phyloP scores from a whole-genome alignment of 30 jellyfish, hydroid and myxozoan genomes.

The Catostylus mosaicus region DNA sequence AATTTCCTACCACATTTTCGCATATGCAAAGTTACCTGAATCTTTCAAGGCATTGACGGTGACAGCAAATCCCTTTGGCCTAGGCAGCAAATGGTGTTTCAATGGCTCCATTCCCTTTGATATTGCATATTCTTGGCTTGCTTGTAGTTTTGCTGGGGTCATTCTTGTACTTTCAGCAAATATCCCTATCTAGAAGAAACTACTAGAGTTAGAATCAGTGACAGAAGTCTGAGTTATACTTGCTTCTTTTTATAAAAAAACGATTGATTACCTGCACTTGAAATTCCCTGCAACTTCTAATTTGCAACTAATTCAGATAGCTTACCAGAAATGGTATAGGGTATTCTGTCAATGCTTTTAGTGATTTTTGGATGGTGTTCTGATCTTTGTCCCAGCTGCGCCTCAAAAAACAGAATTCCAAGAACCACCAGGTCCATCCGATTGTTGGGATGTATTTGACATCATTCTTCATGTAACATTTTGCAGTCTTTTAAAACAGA shows the following conservation, averaged over 20 bases:
- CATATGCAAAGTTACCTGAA: conserved; percentile 42
- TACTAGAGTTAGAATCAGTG: too few relatives aligned
- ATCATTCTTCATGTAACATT: conserved; percentile 68
- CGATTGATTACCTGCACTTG: too few relatives aligned
- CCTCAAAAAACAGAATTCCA: conserved; percentile 81
- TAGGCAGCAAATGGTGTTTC: conserved; percentile 82
- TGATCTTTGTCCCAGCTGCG: conserved; percentile 87
- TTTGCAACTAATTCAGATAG: neutral
- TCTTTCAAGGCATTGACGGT: conserved; percentile 60
- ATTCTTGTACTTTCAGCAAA: conserved; percentile 92
- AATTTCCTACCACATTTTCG: neutral
- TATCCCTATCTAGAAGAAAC: conserved; percentile 67
- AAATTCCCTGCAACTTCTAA: too few relatives aligned
- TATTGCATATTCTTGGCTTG: conserved; percentile 88
- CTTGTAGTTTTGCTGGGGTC: conserved; percentile 82
- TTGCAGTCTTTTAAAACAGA: conserved; percentile 65
- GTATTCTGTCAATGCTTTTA: conserved; percentile 57
- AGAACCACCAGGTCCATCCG: conserved; percentile 98
- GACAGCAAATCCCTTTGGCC: conserved; percentile 91
- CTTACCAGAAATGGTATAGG: conserved; percentile 80
- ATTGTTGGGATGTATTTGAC: conserved; percentile 80
- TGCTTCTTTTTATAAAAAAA: neutral
- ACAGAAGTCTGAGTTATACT: neutral
- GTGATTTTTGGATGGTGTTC: conserved; percentile 33
- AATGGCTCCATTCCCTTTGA: conserved; percentile 82